A percentile compares a stretch with the other conserved stretches of the same genome.
phyloP scores from a whole-genome alignment of 2,113 vertebrate species.

The Onychorhynchus coronatus region DNA sequence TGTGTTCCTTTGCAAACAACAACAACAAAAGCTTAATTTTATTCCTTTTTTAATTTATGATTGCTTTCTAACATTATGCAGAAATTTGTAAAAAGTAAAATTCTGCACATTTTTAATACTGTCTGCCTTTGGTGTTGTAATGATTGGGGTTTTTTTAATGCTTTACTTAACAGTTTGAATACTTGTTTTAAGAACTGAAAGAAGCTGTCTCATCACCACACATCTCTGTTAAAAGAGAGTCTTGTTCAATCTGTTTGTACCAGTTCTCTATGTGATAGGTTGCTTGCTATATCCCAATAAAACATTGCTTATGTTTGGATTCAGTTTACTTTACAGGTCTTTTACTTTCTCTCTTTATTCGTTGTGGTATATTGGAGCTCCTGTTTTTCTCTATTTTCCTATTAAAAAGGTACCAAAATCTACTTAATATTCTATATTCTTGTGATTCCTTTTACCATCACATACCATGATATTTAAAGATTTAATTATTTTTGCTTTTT shows the following conservation, averaged over 20 bases:
- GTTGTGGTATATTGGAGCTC: not conserved
- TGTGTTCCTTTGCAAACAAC: conserved; percentile 54
- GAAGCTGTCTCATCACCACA: conserved; percentile 56
- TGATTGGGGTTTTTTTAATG: conserved; percentile 40
- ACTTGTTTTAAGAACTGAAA: conserved; percentile 70
- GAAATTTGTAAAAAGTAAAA: conserved; percentile 57
- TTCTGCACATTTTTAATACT: conserved; percentile 73
- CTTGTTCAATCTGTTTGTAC: conserved; percentile 67
- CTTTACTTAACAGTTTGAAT: conserved; percentile 56
- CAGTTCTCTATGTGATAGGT: conserved; percentile 65
- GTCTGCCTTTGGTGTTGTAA: conserved; percentile 67
- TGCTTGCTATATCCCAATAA: conserved; percentile 73
- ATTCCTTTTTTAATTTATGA: conserved; percentile 73
- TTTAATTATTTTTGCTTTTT: not conserved
- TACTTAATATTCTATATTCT: not conserved
- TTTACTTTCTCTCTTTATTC: conserved; percentile 11
- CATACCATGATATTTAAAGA: not conserved
- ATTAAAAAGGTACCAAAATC: conserved; percentile 23
- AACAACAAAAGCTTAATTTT: conserved; percentile 41
- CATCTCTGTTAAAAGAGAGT: conserved; percentile 79
- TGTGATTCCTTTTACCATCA: conserved; percentile 6
- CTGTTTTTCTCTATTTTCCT: not conserved
- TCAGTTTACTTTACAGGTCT: not conserved
- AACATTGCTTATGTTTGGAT: conserved; percentile 65
- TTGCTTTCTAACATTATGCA: conserved; percentile 65